phyloP scores from a whole-genome alignment of 2,797 vertebrate genomes.

The Karalla daura region DNA sequence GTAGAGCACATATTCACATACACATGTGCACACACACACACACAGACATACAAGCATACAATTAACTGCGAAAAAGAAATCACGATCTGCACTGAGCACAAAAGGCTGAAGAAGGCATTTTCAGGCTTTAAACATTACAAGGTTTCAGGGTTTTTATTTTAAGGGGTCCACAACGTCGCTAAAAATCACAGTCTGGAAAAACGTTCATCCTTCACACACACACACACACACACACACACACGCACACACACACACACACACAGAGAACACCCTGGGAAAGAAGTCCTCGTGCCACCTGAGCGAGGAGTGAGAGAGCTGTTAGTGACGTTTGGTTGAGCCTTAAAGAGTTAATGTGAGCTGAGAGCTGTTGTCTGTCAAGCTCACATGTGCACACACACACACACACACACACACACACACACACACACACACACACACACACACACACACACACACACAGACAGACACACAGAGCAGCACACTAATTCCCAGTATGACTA shows the following conservation, averaged over 20 bases:
- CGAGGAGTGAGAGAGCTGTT: slow-evolving; percentile 19
- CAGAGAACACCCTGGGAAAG: slow-evolving; percentile 33
- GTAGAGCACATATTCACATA: slow-evolving; percentile 6
- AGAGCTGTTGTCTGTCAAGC: slow-evolving; percentile 43
- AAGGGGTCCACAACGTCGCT: slow-evolving; percentile 40
- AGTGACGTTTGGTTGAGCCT: slow-evolving; percentile 24
- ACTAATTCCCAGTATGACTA: slow-evolving; percentile 54
- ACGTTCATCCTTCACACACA: slow-evolving; percentile 21
- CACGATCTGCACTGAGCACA: slow-evolving; percentile 16
- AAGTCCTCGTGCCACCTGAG: slow-evolving; percentile 40
- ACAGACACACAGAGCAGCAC: not conserved
- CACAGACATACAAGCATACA: not conserved
- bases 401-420: slow-evolving; percentile 5
- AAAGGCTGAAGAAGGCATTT: slow-evolving; percentile 38
- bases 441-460: not conserved
- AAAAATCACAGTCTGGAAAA: slow-evolving; percentile 59
- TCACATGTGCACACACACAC: slow-evolving; percentile 1
- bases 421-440: too few species aligned
- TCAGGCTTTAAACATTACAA: slow-evolving; percentile 26
- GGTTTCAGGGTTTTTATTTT: slow-evolving; percentile 47
- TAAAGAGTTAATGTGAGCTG: slow-evolving; percentile 44
- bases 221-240: slow-evolving; percentile 3
- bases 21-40: slow-evolving; percentile 17
- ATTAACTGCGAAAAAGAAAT: slow-evolving; percentile 20
- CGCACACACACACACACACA: slow-evolving; percentile 3